phyloP scores from a whole-genome alignment of 2,113 vertebrate species.

The Pseudonaja textilis region DNA sequence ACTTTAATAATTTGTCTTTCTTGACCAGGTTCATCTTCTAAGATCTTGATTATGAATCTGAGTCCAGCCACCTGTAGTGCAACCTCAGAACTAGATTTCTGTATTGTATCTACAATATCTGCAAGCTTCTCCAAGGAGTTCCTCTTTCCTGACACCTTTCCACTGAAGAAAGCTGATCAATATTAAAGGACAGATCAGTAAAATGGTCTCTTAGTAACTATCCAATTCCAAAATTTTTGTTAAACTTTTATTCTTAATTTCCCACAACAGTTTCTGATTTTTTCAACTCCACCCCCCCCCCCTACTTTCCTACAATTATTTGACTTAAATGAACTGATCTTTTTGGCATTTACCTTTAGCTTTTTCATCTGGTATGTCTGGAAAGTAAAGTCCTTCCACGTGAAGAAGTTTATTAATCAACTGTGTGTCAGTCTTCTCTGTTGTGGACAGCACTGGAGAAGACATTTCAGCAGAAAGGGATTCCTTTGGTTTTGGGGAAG shows the following conservation, averaged over 20 bases:
- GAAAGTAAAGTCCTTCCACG: slow-evolving; percentile 74
- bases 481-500: slow-evolving; percentile 69
- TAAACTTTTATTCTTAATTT: background rate
- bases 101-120: slow-evolving; percentile 76
- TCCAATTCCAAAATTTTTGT: background rate
- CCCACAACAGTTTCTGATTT: background rate
- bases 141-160: slow-evolving; percentile 69
- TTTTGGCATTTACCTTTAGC: slow-evolving; percentile 69
- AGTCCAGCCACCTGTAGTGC: slow-evolving; percentile 76
- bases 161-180: slow-evolving; percentile 68
- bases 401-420: slow-evolving; percentile 76
- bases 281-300: background rate
- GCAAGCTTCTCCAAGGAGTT: slow-evolving; percentile 71
- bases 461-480: background rate
- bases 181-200: background rate
- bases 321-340: accelerated
- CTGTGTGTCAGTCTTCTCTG: slow-evolving; percentile 57
- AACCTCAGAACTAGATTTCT: slow-evolving; percentile 70
- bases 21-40: slow-evolving; percentile 74
- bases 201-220: background rate
- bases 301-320: background rate
- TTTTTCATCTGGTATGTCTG: slow-evolving; percentile 76
- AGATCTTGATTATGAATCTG: slow-evolving; percentile 69
- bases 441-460: background rate
- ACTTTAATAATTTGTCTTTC: slow-evolving; percentile 35